Conservation (phyloP, 1,140 invertebrate genomes). For the Pectinophora gossypiella region DNA sequence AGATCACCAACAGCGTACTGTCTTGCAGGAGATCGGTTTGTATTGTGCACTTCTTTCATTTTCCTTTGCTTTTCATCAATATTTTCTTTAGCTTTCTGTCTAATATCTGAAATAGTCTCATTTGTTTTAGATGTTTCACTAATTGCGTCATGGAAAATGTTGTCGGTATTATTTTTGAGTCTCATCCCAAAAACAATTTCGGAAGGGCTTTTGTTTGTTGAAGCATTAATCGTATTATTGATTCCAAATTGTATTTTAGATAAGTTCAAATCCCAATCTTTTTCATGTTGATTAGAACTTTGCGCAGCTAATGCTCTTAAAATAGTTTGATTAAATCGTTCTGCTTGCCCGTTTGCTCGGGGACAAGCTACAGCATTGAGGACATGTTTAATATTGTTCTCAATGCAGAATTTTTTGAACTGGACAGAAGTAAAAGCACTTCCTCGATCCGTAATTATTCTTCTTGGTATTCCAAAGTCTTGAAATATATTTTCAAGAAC, state of each 20-base stretch:
- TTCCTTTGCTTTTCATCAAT: not conserved
- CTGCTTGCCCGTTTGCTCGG: conserved; percentile 26
- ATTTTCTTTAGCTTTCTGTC: not conserved
- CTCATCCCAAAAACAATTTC: not conserved
- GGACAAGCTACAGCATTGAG: not conserved
- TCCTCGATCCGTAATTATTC: conserved; percentile 1
- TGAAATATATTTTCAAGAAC: not conserved
- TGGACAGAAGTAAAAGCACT: not conserved
- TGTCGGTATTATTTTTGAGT: not conserved
- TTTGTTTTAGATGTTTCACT: not conserved
- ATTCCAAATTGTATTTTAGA: not conserved
- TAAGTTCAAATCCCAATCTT: not conserved
- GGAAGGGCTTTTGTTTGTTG: not conserved
- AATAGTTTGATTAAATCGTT: conserved; percentile 30
- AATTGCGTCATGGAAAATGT: not conserved
- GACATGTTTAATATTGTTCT: not conserved
- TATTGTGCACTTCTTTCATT: not conserved
- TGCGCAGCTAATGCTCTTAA: conserved; percentile 17
- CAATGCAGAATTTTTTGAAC: not conserved
- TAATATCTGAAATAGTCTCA: not conserved
- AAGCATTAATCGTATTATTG: not conserved
- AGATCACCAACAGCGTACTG: not conserved
- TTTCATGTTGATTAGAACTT: not conserved
- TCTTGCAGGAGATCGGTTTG: not conserved
- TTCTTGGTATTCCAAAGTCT: not conserved